Conservation (phyloP, 2,797 vertebrate genomes). For the Hybognathus amarus region DNA sequence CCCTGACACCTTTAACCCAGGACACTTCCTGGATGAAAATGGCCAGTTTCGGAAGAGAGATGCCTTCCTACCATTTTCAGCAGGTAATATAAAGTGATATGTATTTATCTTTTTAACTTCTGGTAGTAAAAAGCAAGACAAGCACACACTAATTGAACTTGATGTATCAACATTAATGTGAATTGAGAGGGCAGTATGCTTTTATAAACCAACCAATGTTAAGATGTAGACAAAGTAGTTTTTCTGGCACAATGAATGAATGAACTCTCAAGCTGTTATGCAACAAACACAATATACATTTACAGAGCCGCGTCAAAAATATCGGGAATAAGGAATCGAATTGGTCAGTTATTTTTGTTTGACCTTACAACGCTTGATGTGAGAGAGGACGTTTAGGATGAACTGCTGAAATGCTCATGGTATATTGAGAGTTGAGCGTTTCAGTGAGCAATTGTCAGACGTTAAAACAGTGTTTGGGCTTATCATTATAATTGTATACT, state of each 20-base stretch:
- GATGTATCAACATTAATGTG: not conserved
- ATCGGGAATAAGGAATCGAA: too few relatives aligned
- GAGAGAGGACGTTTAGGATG: too few relatives aligned
- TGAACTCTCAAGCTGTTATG: too few relatives aligned
- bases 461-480: too few relatives aligned
- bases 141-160: not conserved
- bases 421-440: too few relatives aligned
- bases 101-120: not conserved
- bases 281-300: not conserved
- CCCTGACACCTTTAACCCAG: constrained; percentile 73
- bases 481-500: too few relatives aligned
- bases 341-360: too few relatives aligned
- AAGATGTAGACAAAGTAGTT: not conserved
- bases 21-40: constrained; percentile 76
- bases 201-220: not conserved
- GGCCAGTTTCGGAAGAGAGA: constrained; percentile 75
- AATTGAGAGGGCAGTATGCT: not conserved
- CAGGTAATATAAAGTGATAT: constrained; percentile 63
- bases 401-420: too few relatives aligned
- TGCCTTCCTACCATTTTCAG: constrained; percentile 74
- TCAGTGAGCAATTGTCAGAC: too few relatives aligned
- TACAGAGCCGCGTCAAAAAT: too few relatives aligned
- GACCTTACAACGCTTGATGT: too few relatives aligned
- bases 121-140: not conserved
- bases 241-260: not conserved